phyloP scores from a whole-genome alignment of 2,113 vertebrate species.

The Protobothrops flavoviridis region DNA sequence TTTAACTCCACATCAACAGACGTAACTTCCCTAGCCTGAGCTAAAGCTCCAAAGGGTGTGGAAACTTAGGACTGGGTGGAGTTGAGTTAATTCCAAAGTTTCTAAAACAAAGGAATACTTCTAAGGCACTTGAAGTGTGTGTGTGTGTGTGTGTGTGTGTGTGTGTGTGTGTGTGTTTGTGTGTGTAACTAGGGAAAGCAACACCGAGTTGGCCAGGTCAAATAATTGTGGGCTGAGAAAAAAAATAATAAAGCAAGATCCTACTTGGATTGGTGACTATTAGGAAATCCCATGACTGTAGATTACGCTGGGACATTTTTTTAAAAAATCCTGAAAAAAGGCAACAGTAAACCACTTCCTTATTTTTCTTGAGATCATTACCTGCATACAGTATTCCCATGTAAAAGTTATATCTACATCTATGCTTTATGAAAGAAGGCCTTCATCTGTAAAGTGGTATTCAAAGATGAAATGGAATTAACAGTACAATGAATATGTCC shows the following conservation, averaged over 20 bases:
- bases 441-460: background rate
- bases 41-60: conserved; percentile 58
- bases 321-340: background rate
- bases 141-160: conserved; percentile 14
- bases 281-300: background rate
- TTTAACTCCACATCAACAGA: conserved; percentile 59
- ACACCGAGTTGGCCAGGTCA: background rate
- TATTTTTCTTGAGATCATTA: background rate
- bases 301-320: background rate
- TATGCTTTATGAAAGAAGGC: background rate
- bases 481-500: background rate
- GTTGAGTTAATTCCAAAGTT: conserved; percentile 52
- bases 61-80: conserved; percentile 58
- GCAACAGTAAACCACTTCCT: background rate
- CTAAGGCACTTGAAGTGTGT: conserved; percentile 26
- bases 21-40: conserved; percentile 52
- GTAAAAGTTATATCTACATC: background rate
- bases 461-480: background rate
- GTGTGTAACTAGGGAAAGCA: background rate
- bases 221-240: background rate
- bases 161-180: background rate
- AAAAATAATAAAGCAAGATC: background rate
- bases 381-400: background rate
- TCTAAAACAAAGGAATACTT: conserved; percentile 39
- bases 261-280: background rate